phyloP scores from a whole-genome alignment of 1,140 invertebrate species.

The Trachymyrmex cornetzi region DNA sequence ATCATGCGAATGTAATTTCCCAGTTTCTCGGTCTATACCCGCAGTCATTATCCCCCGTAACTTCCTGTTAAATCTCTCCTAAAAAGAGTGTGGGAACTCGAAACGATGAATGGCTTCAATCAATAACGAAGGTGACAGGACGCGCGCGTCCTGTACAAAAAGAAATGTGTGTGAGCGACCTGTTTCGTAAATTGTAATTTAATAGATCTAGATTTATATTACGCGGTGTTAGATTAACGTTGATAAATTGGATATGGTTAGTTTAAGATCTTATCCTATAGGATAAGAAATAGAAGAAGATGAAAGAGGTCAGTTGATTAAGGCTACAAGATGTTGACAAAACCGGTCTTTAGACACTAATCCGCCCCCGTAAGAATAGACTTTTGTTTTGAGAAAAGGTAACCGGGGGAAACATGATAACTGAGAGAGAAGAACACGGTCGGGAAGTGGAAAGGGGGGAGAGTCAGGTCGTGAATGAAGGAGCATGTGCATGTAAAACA shows the following conservation, averaged over 20 bases:
- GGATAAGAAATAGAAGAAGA: background rate
- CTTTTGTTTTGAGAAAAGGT: constrained; percentile 18
- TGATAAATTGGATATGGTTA: background rate
- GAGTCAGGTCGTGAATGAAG: constrained; percentile 68
- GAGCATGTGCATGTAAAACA: constrained; percentile 59
- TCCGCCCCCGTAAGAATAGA: background rate
- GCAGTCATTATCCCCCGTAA: background rate
- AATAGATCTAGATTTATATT: background rate
- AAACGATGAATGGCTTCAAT: background rate
- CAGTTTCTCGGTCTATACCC: constrained; percentile 13
- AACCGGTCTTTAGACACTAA: constrained; percentile 1
- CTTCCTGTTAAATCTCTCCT: constrained; percentile 11
- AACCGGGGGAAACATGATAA: constrained; percentile 13
- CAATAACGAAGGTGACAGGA: background rate
- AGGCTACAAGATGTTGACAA: background rate
- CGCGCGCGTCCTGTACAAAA: no score
- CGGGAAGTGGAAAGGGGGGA: constrained; percentile 40
- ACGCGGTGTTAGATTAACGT: background rate
- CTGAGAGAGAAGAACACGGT: background rate
- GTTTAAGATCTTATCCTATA: background rate
- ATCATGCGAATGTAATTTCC: constrained; percentile 36
- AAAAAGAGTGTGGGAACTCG: background rate
- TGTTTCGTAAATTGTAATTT: background rate
- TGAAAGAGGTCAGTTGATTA: background rate
- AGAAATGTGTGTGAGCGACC: background rate